Percentiles rank a stretch among this genome's conserved stretches.
These are phyloP conservation scores for Luperina nickerlii DNA, from an alignment of 2,888 invertebrate genomes.

Conservation along the genomic window DNA sequence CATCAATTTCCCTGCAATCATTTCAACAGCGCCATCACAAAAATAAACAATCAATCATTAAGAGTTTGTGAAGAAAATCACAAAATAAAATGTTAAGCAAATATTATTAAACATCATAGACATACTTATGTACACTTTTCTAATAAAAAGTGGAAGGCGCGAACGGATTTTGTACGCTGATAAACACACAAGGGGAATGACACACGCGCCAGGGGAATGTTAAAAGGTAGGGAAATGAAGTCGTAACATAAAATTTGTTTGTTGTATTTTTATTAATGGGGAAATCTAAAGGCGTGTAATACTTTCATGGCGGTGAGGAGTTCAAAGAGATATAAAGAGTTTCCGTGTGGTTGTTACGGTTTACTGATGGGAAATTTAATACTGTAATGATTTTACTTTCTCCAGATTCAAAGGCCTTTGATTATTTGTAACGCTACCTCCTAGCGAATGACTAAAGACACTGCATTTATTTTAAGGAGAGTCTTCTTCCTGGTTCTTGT, in stretches of 20 bases:
- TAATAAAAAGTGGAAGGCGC: slow-evolving; percentile 20
- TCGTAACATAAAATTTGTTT: slow-evolving; percentile 42
- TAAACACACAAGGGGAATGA: slow-evolving; percentile 29
- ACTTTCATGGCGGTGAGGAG: slow-evolving; percentile 29
- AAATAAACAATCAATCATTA: slow-evolving; percentile 14
- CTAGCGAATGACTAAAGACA: neutral
- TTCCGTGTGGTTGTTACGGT: slow-evolving; percentile 13
- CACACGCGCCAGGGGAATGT: slow-evolving; percentile 27
- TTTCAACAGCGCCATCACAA: slow-evolving; percentile 8
- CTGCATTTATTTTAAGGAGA: neutral
- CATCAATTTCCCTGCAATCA: slow-evolving; percentile 16
- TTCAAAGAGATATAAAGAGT: slow-evolving; percentile 24
- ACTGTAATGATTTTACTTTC: neutral
- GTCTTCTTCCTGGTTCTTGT: neutral
- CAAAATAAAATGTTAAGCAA: slow-evolving; percentile 27
- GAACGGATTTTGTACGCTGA: slow-evolving; percentile 32
- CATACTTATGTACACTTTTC: slow-evolving; percentile 26
- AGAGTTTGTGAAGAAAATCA: slow-evolving; percentile 1
- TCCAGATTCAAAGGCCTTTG: slow-evolving; percentile 11
- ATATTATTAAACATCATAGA: slow-evolving; percentile 16
- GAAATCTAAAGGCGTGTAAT: slow-evolving; percentile 32
- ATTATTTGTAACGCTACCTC: neutral
- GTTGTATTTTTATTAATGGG: slow-evolving; percentile 37
- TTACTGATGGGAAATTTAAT: slow-evolving; percentile 19
- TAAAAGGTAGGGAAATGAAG: slow-evolving; percentile 17